Evolutionary conservation across 2,113 vertebrate genomes (phyloP).

Genomic region (Dipodomys spectabilis): DNA sequence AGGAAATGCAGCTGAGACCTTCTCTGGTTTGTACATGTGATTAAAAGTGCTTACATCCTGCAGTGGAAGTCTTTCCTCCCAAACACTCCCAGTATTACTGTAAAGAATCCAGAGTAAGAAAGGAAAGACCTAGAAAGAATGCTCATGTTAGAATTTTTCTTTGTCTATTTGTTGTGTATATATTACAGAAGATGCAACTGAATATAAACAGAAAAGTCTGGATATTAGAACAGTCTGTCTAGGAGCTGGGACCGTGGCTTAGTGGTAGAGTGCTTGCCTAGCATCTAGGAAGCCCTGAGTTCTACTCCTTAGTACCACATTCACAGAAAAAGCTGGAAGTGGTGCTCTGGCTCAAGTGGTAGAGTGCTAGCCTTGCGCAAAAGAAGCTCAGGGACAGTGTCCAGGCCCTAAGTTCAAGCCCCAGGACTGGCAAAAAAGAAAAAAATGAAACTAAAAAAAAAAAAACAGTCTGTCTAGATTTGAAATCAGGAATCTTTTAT

Average conservation of each 20-base stretch:
- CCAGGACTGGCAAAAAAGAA: too few species aligned
- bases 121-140: not conserved
- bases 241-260: too few species aligned
- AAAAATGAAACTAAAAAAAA: too few species aligned
- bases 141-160: not conserved
- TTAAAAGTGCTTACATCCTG: not conserved
- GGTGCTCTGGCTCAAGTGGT: too few species aligned
- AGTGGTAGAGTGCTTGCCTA: too few species aligned
- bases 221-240: not conserved
- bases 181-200: not conserved
- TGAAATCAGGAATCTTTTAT: not conserved
- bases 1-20: not conserved
- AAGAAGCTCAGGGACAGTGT: too few species aligned
- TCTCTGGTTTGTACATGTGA: not conserved
- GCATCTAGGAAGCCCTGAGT: too few species aligned
- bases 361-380: too few species aligned
- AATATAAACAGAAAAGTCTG: not conserved
- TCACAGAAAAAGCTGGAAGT: too few species aligned
- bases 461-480: not conserved
- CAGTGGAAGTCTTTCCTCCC: not conserved
- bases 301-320: too few species aligned
- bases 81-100: not conserved
- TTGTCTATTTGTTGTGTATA: not conserved
- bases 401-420: too few species aligned
- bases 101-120: not conserved